Evolutionary conservation across 1,140 invertebrate species (phyloP).

Genomic region (Drosophila mauritiana): DNA sequence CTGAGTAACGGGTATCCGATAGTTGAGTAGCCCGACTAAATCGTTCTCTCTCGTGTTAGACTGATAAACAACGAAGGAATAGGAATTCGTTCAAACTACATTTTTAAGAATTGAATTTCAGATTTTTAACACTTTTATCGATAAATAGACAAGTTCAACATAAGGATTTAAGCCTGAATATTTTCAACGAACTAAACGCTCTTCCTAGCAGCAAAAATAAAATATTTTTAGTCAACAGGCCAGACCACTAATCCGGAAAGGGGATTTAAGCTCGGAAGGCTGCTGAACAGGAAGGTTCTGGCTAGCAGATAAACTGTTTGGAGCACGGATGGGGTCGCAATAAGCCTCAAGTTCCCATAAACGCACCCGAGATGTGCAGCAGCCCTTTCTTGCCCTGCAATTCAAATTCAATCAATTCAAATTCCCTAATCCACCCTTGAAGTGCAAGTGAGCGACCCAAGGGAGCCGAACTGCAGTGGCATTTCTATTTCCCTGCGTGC

Average conservation of each 20-base stretch:
- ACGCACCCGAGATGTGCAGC: slow-evolving; percentile 46
- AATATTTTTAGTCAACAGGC: not conserved
- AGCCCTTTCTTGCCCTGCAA: slow-evolving; percentile 37
- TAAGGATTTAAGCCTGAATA: too few species aligned
- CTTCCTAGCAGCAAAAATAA: not conserved
- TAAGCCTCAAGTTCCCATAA: slow-evolving; percentile 49
- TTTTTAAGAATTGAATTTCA: too few species aligned
- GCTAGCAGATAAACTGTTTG: slow-evolving; percentile 4
- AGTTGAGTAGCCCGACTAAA: too few species aligned
- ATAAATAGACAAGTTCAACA: not conserved
- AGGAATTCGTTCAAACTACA: too few species aligned
- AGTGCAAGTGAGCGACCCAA: slow-evolving; percentile 24
- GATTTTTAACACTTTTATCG: too few species aligned
- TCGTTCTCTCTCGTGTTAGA: too few species aligned
- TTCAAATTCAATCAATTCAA: slow-evolving; percentile 77
- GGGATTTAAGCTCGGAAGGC: not conserved
- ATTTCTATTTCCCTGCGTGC: slow-evolving; percentile 31
- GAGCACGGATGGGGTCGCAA: slow-evolving; percentile 3
- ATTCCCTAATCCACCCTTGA: slow-evolving; percentile 60
- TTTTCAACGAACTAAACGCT: not conserved
- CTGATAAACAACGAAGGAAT: too few species aligned
- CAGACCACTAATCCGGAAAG: not conserved
- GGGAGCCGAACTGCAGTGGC: slow-evolving; percentile 12
- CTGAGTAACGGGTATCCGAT: too few species aligned
- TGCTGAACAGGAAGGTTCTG: not conserved